Evolutionary conservation across 2,797 vertebrate genomes (phyloP), one percentile per base, ranked within the genome.

Genomic region (Rhodeus uyekii): DNA sequence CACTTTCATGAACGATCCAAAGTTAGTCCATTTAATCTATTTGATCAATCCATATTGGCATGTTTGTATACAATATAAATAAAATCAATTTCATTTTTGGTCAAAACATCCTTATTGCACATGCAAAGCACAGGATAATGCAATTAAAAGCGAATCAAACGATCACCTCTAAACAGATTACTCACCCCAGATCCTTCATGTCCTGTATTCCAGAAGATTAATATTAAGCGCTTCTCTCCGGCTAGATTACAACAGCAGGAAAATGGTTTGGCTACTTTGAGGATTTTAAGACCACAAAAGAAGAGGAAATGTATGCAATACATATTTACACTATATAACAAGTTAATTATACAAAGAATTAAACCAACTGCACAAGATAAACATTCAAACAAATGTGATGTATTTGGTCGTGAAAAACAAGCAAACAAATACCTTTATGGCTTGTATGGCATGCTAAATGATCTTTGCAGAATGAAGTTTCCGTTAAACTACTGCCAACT

Each of bases 241-340:
- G n/a, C 22, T 12, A 53, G 2, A 81, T 38, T 3, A 53, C 19
- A 76, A 32, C 14, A 10, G 18, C 24, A 14, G 5, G n/a, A 78
- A 44, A 60, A 75, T 42, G 53, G 34, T 22, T 42, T 29, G 27
- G 63, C 44, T 55, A 55, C 34, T 27, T 18, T 4, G 64, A 63
- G 18, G n/a, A 82, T 44, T 48, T 55, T 79, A 67, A 85, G 46
- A 81, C 32, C 50, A 48, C n/a, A 48, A 24, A 44, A 83, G 16
- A 82, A 42, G 24, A 38, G 84, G n/a, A 80, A n/a, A 69, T 65
- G 9, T 13, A 36, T 27, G 81, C 74, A 48, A 75, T 76, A 67
- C 22, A 13, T 91, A 92, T 92, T 88, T 91, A 93, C 92, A 94
- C 44, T 81, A 90, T 86, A 83, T 78, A 83, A 91, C 78, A 89